phyloP scores from a whole-genome alignment of 2,113 vertebrate species.

The Elachura formosa region DNA sequence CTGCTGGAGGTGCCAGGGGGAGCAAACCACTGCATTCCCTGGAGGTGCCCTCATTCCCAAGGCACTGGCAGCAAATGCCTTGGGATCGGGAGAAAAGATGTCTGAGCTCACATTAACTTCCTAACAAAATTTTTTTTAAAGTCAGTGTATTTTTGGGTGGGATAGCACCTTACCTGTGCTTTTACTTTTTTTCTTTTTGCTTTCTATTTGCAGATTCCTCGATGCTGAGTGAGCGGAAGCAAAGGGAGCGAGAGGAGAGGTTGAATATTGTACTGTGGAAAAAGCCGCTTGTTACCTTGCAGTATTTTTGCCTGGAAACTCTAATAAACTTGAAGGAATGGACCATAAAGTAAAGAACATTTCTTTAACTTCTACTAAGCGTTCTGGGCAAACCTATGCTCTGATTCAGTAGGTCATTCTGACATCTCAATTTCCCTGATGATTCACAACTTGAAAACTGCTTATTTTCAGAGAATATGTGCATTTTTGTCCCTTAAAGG shows the following conservation, averaged over 20 bases:
- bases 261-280: slow-evolving; percentile 90
- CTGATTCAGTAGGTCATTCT: slow-evolving; percentile 55
- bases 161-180: background rate
- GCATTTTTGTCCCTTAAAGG: background rate
- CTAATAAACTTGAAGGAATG: slow-evolving; percentile 90
- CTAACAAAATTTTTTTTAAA: no score
- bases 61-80: background rate
- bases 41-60: background rate
- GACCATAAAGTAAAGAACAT: slow-evolving; percentile 87
- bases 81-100: background rate
- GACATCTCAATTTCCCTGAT: background rate
- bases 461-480: background rate
- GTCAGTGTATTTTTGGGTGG: background rate
- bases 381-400: slow-evolving; percentile 50
- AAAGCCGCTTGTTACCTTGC: slow-evolving; percentile 85
- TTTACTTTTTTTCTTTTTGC: background rate
- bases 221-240: slow-evolving; percentile 79
- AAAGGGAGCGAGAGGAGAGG: slow-evolving; percentile 85
- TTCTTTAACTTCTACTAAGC: slow-evolving; percentile 48
- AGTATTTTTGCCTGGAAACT: slow-evolving; percentile 92
- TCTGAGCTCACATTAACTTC: background rate
- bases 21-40: background rate
- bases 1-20: background rate
- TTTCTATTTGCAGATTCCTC: slow-evolving; percentile 74
- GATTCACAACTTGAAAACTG: background rate